Evolutionary conservation across 2,888 invertebrate genomes (phyloP), one percentile per base, ranked within the genome.

Genomic region (Stenichneumon culpator): DNA sequence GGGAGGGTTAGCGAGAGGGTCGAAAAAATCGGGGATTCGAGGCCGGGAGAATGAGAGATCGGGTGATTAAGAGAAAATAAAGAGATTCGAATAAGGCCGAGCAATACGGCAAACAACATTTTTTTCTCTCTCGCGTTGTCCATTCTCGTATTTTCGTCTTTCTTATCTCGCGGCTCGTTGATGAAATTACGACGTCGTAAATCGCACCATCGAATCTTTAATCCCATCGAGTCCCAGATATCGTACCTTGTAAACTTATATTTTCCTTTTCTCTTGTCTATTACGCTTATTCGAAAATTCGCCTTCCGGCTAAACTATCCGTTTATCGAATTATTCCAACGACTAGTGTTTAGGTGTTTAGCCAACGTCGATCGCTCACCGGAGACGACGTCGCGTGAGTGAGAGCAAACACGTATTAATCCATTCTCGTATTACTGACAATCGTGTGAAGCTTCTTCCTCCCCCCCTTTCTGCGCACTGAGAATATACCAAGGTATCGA

Each of bases 1-100:
- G 50, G 74, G 65, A 65, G 74, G 63, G 65, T 75, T 14, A 50
- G 74, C 16, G 74, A 63, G 74, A 60, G 65, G 63, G 63, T 65
- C 63, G 50, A 75, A 36, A 63, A 65, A 50, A 75, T 75, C 65
- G 74, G 44, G 72, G 72, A 36, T 57, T 44, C 72, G 57, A 65
- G 74, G 74, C 50, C 65, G 74, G 74, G 32, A 60, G 74, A 60
- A 73, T 75, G 65, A 75, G 63, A 65, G 74, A 75, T 75, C 74
- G 63, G 44, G 63, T 75, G 65, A 75, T 75, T 75, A 65, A 63
- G 74, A 75, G 74, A 75, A 75, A 63, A 75, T 60, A 65, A 75
- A 75, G 74, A 74, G 60, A 74, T 74, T 74, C 74, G 74, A 75
- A 75, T 65, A 75, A 65, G 74, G 50, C 63, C 63, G n/a, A 28